Percentiles rank a stretch among this genome's conserved stretches.
phyloP scores from a whole-genome alignment of 2,113 vertebrate genomes.

The Sinocyclocheilus rhinocerous region DNA sequence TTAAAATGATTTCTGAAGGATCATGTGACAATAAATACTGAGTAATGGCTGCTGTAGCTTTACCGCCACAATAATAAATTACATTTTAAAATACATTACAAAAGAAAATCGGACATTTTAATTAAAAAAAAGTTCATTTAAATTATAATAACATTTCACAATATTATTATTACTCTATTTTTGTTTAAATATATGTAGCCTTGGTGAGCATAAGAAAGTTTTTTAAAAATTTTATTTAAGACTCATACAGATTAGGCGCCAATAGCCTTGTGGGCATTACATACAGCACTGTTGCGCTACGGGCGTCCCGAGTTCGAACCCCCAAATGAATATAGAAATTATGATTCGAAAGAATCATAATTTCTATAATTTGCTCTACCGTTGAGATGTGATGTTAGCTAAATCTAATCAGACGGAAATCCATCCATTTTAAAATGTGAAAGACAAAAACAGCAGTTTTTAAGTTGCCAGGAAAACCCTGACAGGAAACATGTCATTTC shows the following conservation, averaged over 20 bases:
- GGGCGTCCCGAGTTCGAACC: not conserved
- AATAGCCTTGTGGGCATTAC: no score
- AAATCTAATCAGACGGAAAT: not conserved
- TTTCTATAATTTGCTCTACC: not conserved
- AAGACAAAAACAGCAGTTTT: not conserved
- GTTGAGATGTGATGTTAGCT: not conserved
- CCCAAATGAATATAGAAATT: no score
- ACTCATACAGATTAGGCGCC: no score
- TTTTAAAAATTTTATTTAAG: no score
- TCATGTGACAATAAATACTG: no score
- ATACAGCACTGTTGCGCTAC: no score
- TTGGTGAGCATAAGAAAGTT: no score
- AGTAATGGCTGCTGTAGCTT: no score
- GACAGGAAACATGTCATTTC: not conserved
- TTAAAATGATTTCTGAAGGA: not conserved
- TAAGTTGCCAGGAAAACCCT: conserved; percentile 12
- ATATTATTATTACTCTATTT: not conserved
- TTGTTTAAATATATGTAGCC: no score
- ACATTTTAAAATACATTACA: not conserved
- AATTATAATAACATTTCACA: not conserved
- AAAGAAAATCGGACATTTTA: not conserved
- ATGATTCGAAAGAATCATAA: not conserved
- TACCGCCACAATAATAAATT: not conserved
- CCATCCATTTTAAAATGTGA: not conserved
- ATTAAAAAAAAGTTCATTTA: not conserved